Percentiles rank a stretch among this genome's conserved stretches.
phyloP scores from a whole-genome alignment of 2,888 invertebrate species.

The Acleris laterana region DNA sequence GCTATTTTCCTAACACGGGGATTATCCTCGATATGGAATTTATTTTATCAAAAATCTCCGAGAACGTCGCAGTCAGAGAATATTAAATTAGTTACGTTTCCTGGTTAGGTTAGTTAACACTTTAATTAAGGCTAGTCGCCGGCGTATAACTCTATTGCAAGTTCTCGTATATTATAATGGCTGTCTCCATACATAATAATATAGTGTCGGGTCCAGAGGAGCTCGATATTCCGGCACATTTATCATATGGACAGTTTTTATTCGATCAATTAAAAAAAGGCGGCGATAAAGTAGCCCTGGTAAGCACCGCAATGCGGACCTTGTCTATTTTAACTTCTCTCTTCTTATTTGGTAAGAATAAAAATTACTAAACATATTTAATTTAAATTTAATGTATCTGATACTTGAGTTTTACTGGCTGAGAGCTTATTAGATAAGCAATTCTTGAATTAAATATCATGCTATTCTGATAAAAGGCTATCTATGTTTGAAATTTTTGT shows the following conservation, averaged over 20 bases:
- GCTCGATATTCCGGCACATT: constrained; percentile 71
- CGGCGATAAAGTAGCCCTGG: constrained; percentile 76
- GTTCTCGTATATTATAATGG: constrained; percentile 41
- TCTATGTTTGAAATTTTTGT: no score
- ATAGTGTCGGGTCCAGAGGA: constrained; percentile 75
- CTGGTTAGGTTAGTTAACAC: constrained; percentile 23
- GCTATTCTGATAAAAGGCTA: no score
- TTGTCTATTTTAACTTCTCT: constrained; percentile 8
- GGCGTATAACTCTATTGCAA: background rate
- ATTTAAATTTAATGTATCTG: no score
- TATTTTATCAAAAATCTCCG: constrained; percentile 17
- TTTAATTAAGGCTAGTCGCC: background rate
- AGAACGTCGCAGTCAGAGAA: background rate
- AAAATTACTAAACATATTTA: no score
- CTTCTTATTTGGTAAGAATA: background rate
- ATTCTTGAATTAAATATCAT: no score
- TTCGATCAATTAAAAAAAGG: constrained; percentile 80
- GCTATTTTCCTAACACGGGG: constrained; percentile 7
- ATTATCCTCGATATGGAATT: constrained; percentile 23
- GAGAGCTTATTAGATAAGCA: no score
- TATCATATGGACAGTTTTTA: constrained; percentile 81
- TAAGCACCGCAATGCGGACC: constrained; percentile 52
- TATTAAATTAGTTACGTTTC: constrained; percentile 14
- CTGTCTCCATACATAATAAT: constrained; percentile 65
- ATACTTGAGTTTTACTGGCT: no score